These are phyloP conservation scores for Antheraea pernyi DNA, from an alignment of 1,140 invertebrate species.

Conservation along the genomic window DNA sequence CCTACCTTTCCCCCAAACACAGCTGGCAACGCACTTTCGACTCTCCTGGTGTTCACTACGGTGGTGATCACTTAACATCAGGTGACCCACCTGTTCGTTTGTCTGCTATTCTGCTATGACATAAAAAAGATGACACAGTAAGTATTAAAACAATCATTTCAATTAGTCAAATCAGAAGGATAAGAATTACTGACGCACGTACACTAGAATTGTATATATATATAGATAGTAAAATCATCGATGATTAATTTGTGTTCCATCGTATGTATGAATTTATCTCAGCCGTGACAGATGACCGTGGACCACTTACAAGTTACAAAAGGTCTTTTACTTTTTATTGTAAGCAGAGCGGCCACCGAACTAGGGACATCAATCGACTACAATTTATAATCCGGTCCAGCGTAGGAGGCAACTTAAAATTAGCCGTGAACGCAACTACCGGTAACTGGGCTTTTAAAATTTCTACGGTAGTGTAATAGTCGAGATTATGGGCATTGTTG, in stretches of 20 bases:
- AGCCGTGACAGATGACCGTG: conserved; percentile 58
- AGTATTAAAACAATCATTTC: too few relatives aligned
- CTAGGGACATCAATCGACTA: conserved; percentile 25
- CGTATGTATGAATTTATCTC: conserved; percentile 52
- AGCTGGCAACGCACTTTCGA: too few relatives aligned
- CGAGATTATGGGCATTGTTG: conserved; percentile 67
- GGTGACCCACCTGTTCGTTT: too few relatives aligned
- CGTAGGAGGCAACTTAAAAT: conserved; percentile 71
- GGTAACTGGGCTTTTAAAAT: conserved; percentile 53
- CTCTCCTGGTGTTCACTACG: too few relatives aligned
- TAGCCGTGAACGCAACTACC: conserved; percentile 64
- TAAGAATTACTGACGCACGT: too few relatives aligned
- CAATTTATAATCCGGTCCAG: conserved; percentile 54
- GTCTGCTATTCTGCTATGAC: too few relatives aligned
- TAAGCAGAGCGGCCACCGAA: not conserved
- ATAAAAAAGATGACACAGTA: too few relatives aligned
- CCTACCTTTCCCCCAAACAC: too few relatives aligned
- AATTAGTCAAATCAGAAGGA: too few relatives aligned
- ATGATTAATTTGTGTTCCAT: conserved; percentile 55
- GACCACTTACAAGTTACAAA: conserved; percentile 35
- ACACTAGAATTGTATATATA: not conserved
- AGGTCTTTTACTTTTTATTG: not conserved
- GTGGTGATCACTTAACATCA: too few relatives aligned
- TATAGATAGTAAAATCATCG: not conserved
- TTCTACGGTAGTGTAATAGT: conserved; percentile 61